Base-by-base conservation (phyloP, 2,113 vertebrate species). In the Oceanites oceanicus region DNA sequence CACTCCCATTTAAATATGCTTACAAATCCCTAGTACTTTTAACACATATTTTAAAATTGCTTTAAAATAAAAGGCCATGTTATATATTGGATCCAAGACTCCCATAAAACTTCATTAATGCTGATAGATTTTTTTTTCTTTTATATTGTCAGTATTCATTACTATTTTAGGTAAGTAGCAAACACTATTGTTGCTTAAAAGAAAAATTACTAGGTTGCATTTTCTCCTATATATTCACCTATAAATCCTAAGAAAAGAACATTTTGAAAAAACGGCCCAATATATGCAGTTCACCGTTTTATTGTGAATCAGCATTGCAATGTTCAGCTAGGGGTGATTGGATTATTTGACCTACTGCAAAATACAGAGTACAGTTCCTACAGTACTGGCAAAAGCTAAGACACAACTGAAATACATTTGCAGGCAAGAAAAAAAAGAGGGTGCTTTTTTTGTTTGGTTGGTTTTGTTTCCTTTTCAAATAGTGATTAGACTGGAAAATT, bases 401-500 rank as follows among this genome's bases (percentile, higher is more conserved):
- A 61, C 17, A 18, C 1, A 86, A 19, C 21, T 86, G 56, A 94
- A 76, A 83, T 81, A 38, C 2, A 49, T 56, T 67, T 94, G 6
- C 9, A 62, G 17, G 11, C 4, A 36, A 67, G 71, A 86, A 96
- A 27, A 26, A 80, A 68, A 55, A 76, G 1, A 21, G 11, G 6
- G 2, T 5, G 2, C 2, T 13, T 49, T 81, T 23, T 59, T 78
- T 49, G 3, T 40, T 93, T 66, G 6, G 1, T 47, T 89, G 5
- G 9, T 36, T 90, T 76, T 79, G 19, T 59, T 76, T 88, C 77
- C 52, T 55, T 85, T 83, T 53, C 63, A 82, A 88, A 94, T 45
- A 82, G 29, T 87, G 91, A 94, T 96, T 96, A 91, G 79, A 29
- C 36, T 85, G 72, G 49, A 97, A 97, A 92, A 93, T 94, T 81